These are phyloP conservation scores for Catostylus mosaicus DNA, from an alignment of 30 jellyfish, hydroid and myxozoan genomes.

Conservation along the genomic window DNA sequence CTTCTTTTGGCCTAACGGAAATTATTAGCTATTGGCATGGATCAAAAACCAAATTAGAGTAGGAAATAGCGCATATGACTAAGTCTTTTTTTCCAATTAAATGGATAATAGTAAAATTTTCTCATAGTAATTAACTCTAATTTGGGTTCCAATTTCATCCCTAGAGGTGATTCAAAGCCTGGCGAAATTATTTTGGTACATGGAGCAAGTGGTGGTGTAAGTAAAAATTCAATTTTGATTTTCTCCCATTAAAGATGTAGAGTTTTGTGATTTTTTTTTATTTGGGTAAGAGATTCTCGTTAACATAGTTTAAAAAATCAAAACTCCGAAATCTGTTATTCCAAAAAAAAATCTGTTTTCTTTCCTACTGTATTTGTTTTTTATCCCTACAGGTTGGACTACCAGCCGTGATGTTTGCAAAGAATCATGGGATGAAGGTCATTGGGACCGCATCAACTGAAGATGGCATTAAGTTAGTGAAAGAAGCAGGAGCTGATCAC, in stretches of 20 bases:
- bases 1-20: background rate
- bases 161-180: constrained; percentile 57
- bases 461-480: constrained; percentile 65
- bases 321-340: too few species aligned
- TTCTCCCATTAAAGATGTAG: too few species aligned
- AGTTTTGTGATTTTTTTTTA: too few species aligned
- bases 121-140: background rate
- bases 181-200: constrained; percentile 85
- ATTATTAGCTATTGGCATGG: background rate
- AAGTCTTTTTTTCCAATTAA: background rate
- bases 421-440: constrained; percentile 64
- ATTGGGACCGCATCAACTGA: constrained; percentile 90
- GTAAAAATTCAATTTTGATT: too few species aligned
- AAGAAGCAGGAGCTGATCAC: constrained; percentile 62
- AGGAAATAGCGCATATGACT: background rate
- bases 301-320: too few species aligned
- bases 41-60: background rate
- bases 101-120: background rate
- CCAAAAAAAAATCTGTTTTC: too few species aligned
- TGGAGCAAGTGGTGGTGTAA: constrained; percentile 97
- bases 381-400: constrained; percentile 68
- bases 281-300: too few species aligned
- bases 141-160: background rate
- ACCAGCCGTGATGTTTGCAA: constrained; percentile 80
- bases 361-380: background rate